Percentiles rank a stretch among this genome's conserved stretches.
These are phyloP conservation scores for Drosophila novamexicana DNA, from an alignment of 1,140 invertebrate species.

Conservation along the genomic window DNA sequence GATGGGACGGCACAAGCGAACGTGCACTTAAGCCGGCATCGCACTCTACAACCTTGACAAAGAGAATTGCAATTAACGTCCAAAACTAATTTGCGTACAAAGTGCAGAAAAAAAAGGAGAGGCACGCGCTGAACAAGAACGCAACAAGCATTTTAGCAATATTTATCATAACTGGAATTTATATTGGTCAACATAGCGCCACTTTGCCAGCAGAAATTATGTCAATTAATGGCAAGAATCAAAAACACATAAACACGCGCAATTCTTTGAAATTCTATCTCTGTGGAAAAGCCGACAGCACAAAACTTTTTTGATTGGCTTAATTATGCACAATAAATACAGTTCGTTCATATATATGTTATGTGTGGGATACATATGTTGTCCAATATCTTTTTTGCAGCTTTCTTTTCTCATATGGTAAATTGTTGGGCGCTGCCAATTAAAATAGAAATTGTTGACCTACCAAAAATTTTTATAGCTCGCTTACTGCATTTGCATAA, in stretches of 20 bases:
- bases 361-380: not conserved
- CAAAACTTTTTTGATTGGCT: slow-evolving; percentile 66
- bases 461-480: slow-evolving; percentile 61
- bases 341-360: slow-evolving; percentile 24
- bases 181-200: slow-evolving; percentile 22
- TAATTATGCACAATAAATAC: slow-evolving; percentile 74
- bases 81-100: slow-evolving; percentile 55
- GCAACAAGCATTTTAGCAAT: slow-evolving; percentile 16
- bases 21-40: slow-evolving; percentile 22
- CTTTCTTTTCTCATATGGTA: slow-evolving; percentile 77
- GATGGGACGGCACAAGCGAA: slow-evolving; percentile 16
- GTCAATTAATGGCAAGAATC: slow-evolving; percentile 21
- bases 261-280: slow-evolving; percentile 39
- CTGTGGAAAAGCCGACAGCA: slow-evolving; percentile 31
- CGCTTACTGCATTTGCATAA: slow-evolving; percentile 71
- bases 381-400: slow-evolving; percentile 45
- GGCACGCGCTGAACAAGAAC: not conserved
- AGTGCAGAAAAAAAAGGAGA: slow-evolving; percentile 21
- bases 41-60: slow-evolving; percentile 67
- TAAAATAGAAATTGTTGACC: slow-evolving; percentile 78
- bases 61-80: slow-evolving; percentile 71
- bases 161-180: slow-evolving; percentile 28
- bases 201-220: not conserved
- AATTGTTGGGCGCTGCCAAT: slow-evolving; percentile 68
- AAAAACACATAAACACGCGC: slow-evolving; percentile 30